Evolutionary conservation across 1,140 invertebrate genomes (phyloP), one percentile per base, ranked within the genome.

Genomic region (Drosophila kikkawai): DNA sequence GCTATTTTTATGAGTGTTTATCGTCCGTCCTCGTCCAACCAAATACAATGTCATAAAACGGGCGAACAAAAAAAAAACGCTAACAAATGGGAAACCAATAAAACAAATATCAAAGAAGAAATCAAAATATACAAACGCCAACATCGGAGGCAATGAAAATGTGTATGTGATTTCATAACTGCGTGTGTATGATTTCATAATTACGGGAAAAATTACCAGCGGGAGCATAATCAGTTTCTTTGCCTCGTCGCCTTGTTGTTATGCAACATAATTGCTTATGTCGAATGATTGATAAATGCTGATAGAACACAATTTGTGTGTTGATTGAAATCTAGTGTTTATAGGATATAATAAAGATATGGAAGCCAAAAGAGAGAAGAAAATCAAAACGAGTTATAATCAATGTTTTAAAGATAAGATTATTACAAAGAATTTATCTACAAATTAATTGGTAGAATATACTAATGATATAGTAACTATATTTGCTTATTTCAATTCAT

Each of bases 81-180:
- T 37, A 80, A 60, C 78, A 86, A 85, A 85, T 79, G 78, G 56
- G 76, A 81, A 78, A 51, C 82, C 78, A 85, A 85, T 85, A 85
- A 85, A 85, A 70, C 78, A 86, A 80, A 84, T 80, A 85, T 85
- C 82, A 84, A 76, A 69, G 51, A 64, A 80, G 59, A 84, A 84
- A 84, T 82, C 60, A 79, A 57, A 71, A 66, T 34, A 29, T 34
- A 65, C 39, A 39, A 34, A 26, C 44, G 44, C 41, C 56, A 67
- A 32, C 61, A 65, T 47, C 26, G 37, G 37, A 34, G 66, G 75
- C 75, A 79, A 70, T 82, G 74, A 80, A 79, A 84, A 68, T 63
- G 34, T 63, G 34, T 70, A 37, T 58, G 37, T 41, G 69, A 44
- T 73, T 73, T 73, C 66, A 41, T 68, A 67, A 68, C 63, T 22